Conservation (phyloP, 2,888 invertebrate genomes). For the Orthonychiurus folsomi region DNA sequence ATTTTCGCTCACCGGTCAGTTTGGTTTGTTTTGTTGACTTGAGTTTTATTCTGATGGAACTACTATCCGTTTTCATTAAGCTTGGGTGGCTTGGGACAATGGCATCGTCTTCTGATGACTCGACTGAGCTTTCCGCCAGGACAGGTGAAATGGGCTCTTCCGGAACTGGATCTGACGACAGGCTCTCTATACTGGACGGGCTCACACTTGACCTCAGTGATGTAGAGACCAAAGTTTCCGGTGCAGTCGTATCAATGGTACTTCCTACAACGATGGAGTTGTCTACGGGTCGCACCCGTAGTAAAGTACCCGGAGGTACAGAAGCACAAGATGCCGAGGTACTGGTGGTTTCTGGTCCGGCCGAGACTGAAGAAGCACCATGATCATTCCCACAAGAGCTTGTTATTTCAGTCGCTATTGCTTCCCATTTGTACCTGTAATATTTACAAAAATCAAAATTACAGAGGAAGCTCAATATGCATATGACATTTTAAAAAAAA, state of each 20-base stretch:
- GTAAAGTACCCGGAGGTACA: not conserved
- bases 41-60: not conserved
- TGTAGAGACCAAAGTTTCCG: not conserved
- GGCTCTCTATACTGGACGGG: not conserved
- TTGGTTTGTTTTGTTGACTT: not conserved
- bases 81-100: not conserved
- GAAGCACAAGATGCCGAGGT: not conserved
- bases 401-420: conserved; percentile 4
- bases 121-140: not conserved
- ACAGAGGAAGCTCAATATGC: too few species aligned
- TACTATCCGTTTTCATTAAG: not conserved
- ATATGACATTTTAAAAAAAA: too few species aligned
- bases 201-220: not conserved
- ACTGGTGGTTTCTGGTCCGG: not conserved
- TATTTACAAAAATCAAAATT: too few species aligned
- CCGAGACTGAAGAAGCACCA: not conserved
- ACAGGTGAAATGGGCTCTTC: not conserved
- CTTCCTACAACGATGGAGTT: not conserved
- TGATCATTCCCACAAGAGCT: too few species aligned
- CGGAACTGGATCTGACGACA: not conserved
- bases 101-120: not conserved
- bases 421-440: conserved; percentile 15
- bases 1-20: not conserved
- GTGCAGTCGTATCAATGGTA: too few species aligned
- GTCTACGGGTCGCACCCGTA: not conserved